Evolutionary conservation across 2,888 invertebrate genomes (phyloP), one percentile per base, ranked within the genome.

Genomic region (Hetaerina titia): DNA sequence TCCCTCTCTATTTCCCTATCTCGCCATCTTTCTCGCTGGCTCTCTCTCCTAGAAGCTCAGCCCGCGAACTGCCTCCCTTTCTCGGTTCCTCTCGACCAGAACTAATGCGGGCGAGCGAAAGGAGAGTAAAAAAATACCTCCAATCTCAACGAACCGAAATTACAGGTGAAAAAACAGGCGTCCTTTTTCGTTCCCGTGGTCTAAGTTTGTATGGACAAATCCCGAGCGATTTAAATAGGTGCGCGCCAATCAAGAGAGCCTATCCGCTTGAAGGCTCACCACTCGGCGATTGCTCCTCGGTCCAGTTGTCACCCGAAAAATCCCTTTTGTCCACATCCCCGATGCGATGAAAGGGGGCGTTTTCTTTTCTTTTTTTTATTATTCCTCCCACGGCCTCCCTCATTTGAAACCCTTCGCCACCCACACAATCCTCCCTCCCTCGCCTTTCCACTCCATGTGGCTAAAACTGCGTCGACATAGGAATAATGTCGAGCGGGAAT

Each of bases 81-180:
- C 31, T 81, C 13, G 56, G 11, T 8, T 22, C 58, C n/a, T 56
- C n/a, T 57, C 89, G 57, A 22, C 57, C 89, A 58, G 89, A 89
- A 89, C 57, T 89, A 89, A 89, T 58, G 57, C 56, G 58, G n/a
- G 58, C 56, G 89, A 9, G 8, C 17, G 57, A 89, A 89, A 89
- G 89, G 22, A 56, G 56, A 22, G 17, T 11, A 89, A 89, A 56
- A 74, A 56, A 56, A 57, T 22, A 19, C n/a, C 89, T 7, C 56
- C 89, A 56, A 89, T 89, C 58, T 89, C 89, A 89, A 89, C 89
- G 89, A 89, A 89, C 89, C 89, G 89, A 89, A 89, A 89, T 89
- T 22, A 57, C 58, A 57, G 89, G n/a, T 22, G 6, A 57, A 58
- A 89, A 89, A 89, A 89, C 17, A 19, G 0, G 1, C 81, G 25